Percentiles rank a stretch among this genome's conserved stretches.
Evolutionary conservation across 2,888 invertebrate species (phyloP).

Genomic region (Drosophila subquinaria): DNA sequence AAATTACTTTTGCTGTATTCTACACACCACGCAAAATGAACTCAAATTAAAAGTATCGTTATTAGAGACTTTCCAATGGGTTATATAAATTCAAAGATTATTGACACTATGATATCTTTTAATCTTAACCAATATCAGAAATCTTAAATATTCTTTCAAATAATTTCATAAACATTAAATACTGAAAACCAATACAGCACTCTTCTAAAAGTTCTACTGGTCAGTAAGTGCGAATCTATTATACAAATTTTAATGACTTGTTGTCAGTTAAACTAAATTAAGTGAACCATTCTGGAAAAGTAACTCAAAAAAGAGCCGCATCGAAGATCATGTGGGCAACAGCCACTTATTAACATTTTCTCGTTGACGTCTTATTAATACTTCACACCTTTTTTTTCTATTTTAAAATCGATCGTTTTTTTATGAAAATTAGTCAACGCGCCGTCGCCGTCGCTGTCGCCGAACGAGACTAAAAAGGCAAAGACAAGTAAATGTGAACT

Average conservation of each 20-base stretch:
- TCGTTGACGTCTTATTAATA: slow-evolving; percentile 82
- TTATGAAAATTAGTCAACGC: slow-evolving; percentile 78
- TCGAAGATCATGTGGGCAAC: slow-evolving; percentile 41
- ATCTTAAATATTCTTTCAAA: no score
- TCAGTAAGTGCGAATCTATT: not conserved
- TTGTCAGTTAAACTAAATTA: slow-evolving; percentile 7
- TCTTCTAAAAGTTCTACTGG: not conserved
- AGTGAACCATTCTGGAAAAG: slow-evolving; percentile 4
- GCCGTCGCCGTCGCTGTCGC: slow-evolving; percentile 25
- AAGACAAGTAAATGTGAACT: slow-evolving; percentile 33
- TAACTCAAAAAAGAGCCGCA: slow-evolving; percentile 27
- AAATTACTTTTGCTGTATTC: slow-evolving; percentile 11
- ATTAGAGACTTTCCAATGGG: not conserved
- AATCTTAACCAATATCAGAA: not conserved
- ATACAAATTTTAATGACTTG: not conserved
- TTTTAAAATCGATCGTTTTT: slow-evolving; percentile 76
- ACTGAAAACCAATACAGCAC: no score
- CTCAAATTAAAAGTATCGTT: not conserved
- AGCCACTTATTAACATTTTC: slow-evolving; percentile 75
- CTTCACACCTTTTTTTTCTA: slow-evolving; percentile 77
- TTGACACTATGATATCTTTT: no score
- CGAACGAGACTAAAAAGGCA: slow-evolving; percentile 43
- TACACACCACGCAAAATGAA: not conserved
- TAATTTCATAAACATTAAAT: no score
- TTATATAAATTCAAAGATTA: not conserved